Evolutionary conservation across 2,797 vertebrate genomes (phyloP), one percentile per base, ranked within the genome.

Genomic region (Poeciliopsis infans): DNA sequence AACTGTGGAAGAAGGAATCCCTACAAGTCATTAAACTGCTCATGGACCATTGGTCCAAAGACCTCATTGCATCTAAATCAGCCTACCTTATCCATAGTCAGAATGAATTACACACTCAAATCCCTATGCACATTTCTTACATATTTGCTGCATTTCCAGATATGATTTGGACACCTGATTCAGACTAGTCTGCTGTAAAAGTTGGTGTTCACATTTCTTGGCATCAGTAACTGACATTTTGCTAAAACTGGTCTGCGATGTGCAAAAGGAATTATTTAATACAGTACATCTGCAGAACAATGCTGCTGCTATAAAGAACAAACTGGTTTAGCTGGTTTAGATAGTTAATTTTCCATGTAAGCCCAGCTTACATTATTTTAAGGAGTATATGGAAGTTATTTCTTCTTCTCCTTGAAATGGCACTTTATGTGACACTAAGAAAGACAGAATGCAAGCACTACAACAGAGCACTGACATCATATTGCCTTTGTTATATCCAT

Each of bases 111-210:
- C 2, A 31, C 31, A 31, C 61, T 74, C 78, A 25, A 23, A 28
- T 39, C 49, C 39, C 18, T 74, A 5, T 31, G 72, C 25, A n/a
- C n/a, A 18, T 3, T 66, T 36, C 69, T 76, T n/a, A 55, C 51
- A n/a, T n/a, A n/a, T 55, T 55, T 55, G 7, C 25, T 45, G 80
- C 83, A 46, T 18, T 41, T 5, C 6, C 13, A 13, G 18, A 41
- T 41, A 23, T 66, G 83, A 74, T 46, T 79, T 20, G 7, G 77
- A 15, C 13, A 59, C 77, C 76, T 79, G 68, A 79, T 85, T 84
- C 41, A 72, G 43, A 64, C 66, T 33, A 59, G 36, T 23, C 18
- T 41, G 64, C 36, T 41, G 25, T 25, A 25, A 68, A 8, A 41
- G 64, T 68, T 68, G 3, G 2, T 36, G 18, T 51, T 57, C 16